phyloP scores from a whole-genome alignment of 2,888 invertebrate species.

The Ceriagrion tenellum region DNA sequence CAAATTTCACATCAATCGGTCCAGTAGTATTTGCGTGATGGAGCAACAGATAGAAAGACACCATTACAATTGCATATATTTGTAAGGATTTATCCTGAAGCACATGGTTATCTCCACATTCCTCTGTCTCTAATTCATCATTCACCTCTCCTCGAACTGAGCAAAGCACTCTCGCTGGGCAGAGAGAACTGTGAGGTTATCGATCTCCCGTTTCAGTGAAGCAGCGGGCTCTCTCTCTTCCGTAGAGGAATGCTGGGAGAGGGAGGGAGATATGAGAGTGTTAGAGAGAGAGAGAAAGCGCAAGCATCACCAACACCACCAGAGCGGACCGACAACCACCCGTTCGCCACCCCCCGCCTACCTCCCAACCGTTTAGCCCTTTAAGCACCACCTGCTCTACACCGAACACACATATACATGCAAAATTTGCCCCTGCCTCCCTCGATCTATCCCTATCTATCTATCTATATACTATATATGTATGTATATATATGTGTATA shows the following conservation, averaged over 20 bases:
- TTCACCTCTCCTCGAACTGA: neutral
- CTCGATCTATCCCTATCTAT: neutral
- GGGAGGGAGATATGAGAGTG: too few species aligned
- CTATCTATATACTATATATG: neutral
- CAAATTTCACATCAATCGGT: too few species aligned
- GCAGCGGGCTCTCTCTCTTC: constrained; percentile 24
- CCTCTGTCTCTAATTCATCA: neutral
- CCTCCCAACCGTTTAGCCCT: neutral
- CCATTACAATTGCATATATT: too few species aligned
- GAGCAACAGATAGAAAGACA: too few species aligned
- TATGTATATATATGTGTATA: too few species aligned
- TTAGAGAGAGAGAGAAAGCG: neutral
- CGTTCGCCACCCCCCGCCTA: neutral
- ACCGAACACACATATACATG: constrained; percentile 28
- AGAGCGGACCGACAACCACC: neutral
- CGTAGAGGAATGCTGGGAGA: neutral
- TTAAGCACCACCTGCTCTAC: constrained; percentile 65
- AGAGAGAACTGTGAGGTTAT: constrained; percentile 43
- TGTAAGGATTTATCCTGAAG: too few species aligned
- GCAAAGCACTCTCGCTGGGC: constrained; percentile 23
- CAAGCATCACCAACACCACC: constrained; percentile 28
- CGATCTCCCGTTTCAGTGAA: constrained; percentile 22
- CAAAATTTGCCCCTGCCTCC: neutral
- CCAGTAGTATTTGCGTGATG: too few species aligned
- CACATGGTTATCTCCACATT: neutral